Conservation (phyloP, 1,140 invertebrate genomes). For the Arctopsyche grandis region DNA sequence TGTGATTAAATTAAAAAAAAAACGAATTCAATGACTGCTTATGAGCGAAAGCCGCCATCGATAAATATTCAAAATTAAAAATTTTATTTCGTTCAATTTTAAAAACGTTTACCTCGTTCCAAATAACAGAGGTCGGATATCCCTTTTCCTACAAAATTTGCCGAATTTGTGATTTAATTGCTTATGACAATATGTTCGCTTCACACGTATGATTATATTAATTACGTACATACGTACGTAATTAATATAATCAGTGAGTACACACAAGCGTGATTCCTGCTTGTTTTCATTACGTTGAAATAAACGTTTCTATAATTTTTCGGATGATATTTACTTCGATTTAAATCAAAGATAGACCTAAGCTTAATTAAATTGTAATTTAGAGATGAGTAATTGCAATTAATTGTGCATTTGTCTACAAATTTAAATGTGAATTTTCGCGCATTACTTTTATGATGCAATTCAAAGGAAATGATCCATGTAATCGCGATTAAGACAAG, state of each 20-base stretch:
- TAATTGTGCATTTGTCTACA: no score
- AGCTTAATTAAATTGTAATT: no score
- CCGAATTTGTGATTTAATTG: conserved; percentile 14
- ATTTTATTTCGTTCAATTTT: background rate
- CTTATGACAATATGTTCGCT: background rate
- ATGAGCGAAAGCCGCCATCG: background rate
- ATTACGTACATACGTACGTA: no score
- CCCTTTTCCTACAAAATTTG: background rate
- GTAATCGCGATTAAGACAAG: background rate
- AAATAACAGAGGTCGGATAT: conserved; percentile 14
- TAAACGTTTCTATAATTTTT: background rate
- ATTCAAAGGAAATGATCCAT: background rate
- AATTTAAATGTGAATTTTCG: background rate
- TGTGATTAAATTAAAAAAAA: no score
- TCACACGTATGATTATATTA: background rate
- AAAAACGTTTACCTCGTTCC: background rate
- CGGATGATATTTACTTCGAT: background rate
- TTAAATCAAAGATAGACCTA: background rate
- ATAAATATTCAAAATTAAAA: conserved; percentile 5
- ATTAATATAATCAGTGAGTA: no score
- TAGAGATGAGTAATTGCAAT: no score
- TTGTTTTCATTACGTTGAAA: background rate
- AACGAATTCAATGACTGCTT: no score
- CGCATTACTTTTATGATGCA: background rate
- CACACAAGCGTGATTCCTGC: no score